Percentiles rank a stretch among this genome's conserved stretches.
phyloP scores from a whole-genome alignment of 2,888 invertebrate genomes.

The Apocheima hispidaria region DNA sequence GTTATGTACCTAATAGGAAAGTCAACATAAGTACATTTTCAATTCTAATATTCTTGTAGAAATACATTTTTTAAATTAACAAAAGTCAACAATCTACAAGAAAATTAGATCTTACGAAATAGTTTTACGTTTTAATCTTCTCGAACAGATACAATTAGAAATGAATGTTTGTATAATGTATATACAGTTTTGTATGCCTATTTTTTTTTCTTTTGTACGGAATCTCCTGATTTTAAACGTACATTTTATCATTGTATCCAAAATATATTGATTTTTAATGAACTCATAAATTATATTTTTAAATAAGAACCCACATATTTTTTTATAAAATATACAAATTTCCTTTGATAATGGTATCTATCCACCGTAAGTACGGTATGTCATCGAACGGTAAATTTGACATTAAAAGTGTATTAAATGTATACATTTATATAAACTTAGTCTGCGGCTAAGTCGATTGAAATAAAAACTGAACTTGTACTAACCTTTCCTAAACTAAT shows the following conservation, averaged over 20 bases:
- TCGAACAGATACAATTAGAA: constrained; percentile 50
- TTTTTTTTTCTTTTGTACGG: background rate
- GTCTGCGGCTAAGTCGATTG: too few species aligned
- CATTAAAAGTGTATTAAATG: too few species aligned
- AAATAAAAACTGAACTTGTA: too few species aligned
- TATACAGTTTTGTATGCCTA: background rate
- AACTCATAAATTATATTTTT: background rate
- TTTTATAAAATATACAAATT: constrained; percentile 1
- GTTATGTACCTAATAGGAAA: constrained; percentile 28
- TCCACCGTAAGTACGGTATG: too few species aligned
- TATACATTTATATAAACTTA: background rate
- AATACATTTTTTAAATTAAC: background rate
- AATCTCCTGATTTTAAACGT: constrained; percentile 5
- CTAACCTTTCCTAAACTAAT: too few species aligned
- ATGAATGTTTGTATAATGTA: background rate
- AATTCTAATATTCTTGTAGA: constrained; percentile 31
- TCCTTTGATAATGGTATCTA: background rate
- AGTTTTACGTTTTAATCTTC: constrained; percentile 68
- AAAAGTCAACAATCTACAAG: constrained; percentile 30
- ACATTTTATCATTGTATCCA: background rate
- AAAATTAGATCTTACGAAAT: constrained; percentile 53
- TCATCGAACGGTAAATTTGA: too few species aligned
- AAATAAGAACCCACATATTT: background rate
- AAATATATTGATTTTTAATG: background rate
- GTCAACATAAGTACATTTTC: constrained; percentile 37